A percentile compares a stretch with the other conserved stretches of the same genome.
Evolutionary conservation across 1,140 invertebrate species (phyloP).

Genomic region (Drosophila equinoxialis): DNA sequence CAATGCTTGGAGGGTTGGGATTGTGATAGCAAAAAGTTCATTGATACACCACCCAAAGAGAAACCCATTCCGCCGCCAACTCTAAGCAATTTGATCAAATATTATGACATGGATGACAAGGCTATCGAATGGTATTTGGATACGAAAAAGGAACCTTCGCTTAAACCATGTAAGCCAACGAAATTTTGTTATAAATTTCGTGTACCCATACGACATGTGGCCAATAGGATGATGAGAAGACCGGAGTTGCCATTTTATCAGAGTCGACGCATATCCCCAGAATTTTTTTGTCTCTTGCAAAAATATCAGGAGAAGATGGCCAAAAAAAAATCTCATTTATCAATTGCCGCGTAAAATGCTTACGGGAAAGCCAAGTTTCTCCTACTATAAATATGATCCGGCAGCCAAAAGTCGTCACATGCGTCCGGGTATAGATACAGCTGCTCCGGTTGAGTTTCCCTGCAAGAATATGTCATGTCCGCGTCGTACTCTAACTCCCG

Average conservation of each 20-base stretch:
- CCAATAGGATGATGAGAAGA: not conserved
- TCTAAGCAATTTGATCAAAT: conserved; percentile 7
- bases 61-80: not conserved
- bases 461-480: conserved; percentile 16
- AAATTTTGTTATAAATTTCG: conserved; percentile 12
- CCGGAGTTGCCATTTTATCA: not conserved
- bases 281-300: conserved; percentile 27
- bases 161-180: not conserved
- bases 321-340: not conserved
- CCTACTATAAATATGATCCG: conserved; percentile 37
- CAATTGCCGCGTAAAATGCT: not conserved
- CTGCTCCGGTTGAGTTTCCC: conserved; percentile 35
- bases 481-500: not conserved
- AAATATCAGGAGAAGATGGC: conserved; percentile 14
- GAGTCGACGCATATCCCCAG: conserved; percentile 29
- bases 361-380: conserved; percentile 6
- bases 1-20: not conserved
- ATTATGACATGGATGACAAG: conserved; percentile 30
- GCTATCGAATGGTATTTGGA: conserved; percentile 34
- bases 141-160: not conserved
- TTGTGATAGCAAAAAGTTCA: not conserved
- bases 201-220: conserved; percentile 11
- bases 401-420: conserved; percentile 26
- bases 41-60: not conserved
- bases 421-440: conserved; percentile 39